phyloP scores from a whole-genome alignment of 2,888 invertebrate genomes.

The Polietes domitor region DNA sequence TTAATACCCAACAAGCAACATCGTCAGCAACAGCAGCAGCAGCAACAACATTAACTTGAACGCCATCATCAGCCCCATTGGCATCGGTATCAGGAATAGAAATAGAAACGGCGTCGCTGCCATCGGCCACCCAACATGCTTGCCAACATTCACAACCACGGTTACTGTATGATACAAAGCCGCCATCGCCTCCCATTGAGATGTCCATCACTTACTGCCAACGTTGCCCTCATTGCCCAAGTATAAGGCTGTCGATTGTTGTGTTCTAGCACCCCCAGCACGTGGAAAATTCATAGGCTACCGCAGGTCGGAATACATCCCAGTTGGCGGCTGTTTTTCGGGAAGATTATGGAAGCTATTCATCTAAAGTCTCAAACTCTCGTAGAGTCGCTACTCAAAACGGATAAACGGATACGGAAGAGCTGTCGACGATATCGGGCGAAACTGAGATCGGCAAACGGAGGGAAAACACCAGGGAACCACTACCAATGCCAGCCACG shows the following conservation, averaged over 20 bases:
- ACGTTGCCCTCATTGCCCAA: neutral
- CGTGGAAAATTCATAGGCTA: neutral
- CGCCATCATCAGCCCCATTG: constrained; percentile 48
- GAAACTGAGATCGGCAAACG: constrained; percentile 50
- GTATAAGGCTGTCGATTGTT: neutral
- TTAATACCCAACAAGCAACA: neutral
- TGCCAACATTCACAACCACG: neutral
- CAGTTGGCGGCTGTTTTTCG: constrained; percentile 70
- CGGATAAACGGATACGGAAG: constrained; percentile 38
- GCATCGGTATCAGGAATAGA: constrained; percentile 15
- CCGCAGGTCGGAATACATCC: constrained; percentile 45
- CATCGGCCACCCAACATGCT: constrained; percentile 26
- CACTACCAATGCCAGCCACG: constrained; percentile 46
- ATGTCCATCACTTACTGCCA: constrained; percentile 38
- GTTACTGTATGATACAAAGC: neutral
- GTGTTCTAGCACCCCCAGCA: neutral
- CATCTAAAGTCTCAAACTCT: constrained; percentile 72
- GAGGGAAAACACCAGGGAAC: constrained; percentile 11
- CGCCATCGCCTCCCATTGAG: neutral
- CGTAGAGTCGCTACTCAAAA: constrained; percentile 70
- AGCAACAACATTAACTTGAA: neutral
- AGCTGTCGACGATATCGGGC: neutral
- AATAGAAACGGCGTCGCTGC: neutral
- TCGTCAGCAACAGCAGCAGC: neutral
- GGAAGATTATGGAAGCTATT: constrained; percentile 78